Evolutionary conservation across 2,113 vertebrate genomes (phyloP).

Genomic region (Lasiurus borealis): DNA sequence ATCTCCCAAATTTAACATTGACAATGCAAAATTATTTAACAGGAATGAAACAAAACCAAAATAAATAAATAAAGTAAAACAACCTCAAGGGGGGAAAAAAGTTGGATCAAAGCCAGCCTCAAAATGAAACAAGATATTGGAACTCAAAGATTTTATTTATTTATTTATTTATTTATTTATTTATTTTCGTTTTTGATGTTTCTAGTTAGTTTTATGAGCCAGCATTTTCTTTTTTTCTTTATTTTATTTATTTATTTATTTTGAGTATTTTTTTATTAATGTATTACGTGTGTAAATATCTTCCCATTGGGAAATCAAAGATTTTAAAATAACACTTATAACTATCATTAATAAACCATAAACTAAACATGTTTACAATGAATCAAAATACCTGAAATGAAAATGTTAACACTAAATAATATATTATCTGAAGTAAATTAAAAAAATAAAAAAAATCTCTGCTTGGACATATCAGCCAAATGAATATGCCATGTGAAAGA

Average conservation of each 20-base stretch:
- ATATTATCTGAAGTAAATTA: neutral
- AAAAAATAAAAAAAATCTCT: neutral
- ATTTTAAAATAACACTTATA: neutral
- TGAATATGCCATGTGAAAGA: neutral
- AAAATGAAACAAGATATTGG: slow-evolving; percentile 27
- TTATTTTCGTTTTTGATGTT: no score
- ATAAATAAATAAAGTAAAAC: neutral
- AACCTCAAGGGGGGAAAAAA: neutral
- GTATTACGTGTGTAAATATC: no score
- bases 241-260: no score
- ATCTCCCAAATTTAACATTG: slow-evolving; percentile 19
- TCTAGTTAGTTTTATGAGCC: no score
- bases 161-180: no score
- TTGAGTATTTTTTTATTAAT: no score
- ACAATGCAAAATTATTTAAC: no score
- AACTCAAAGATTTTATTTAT: neutral
- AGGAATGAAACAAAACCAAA: neutral
- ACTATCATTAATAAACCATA: neutral
- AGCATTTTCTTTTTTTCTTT: no score
- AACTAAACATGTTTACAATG: neutral
- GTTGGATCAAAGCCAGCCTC: neutral
- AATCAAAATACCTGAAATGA: neutral
- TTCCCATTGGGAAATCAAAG: neutral
- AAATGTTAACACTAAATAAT: slow-evolving; percentile 6
- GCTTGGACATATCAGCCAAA: neutral